These are phyloP conservation scores for Onychostoma macrolepis DNA, from an alignment of 2,113 vertebrate genomes.

Conservation along the genomic window DNA sequence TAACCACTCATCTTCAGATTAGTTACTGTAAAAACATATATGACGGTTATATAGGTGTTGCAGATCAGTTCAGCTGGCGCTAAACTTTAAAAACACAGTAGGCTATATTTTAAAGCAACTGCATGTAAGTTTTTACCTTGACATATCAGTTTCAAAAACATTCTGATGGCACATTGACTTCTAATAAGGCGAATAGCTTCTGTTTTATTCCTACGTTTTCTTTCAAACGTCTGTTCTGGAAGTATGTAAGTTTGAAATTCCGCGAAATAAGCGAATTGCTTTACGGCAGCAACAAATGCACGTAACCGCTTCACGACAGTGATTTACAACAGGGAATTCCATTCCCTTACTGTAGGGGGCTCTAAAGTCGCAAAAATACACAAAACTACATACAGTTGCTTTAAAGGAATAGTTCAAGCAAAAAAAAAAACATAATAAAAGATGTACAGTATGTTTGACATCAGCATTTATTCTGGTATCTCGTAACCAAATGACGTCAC, in stretches of 20 bases:
- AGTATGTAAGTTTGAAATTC: background rate
- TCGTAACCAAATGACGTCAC: background rate
- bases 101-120: background rate
- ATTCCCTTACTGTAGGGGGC: background rate
- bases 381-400: background rate
- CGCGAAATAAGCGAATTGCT: background rate
- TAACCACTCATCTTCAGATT: conserved; percentile 44
- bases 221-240: background rate
- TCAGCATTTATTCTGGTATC: background rate
- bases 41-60: background rate
- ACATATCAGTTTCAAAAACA: background rate
- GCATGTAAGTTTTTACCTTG: background rate
- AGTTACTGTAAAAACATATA: conserved; percentile 22
- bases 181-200: background rate
- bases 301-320: background rate
- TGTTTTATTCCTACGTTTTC: background rate
- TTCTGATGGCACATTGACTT: too few relatives aligned
- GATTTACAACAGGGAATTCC: background rate
- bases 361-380: background rate
- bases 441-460: background rate
- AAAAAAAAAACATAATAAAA: too few relatives aligned
- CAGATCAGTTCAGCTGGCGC: background rate
- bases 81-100: background rate
- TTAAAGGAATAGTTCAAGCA: background rate
- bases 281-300: too few relatives aligned